Conservation (phyloP, 2,888 invertebrate species). For the Hyposoter dolosus region DNA sequence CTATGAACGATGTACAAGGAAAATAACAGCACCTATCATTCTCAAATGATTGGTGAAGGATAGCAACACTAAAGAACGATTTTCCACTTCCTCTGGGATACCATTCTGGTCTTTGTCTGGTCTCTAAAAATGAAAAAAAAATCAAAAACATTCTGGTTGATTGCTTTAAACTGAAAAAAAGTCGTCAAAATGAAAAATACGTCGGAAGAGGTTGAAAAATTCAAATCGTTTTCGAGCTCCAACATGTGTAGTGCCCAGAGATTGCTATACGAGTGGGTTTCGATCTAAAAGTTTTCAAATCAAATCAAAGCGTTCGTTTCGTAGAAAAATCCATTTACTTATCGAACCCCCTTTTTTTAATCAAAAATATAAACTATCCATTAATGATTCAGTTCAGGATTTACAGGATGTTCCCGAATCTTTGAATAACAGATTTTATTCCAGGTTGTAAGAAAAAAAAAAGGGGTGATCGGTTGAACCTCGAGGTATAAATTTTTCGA, state of each 20-base stretch:
- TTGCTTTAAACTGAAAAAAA: slow-evolving; percentile 52
- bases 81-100: background rate
- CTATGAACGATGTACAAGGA: slow-evolving; percentile 21
- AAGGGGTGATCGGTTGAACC: slow-evolving; percentile 9
- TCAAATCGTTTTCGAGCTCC: background rate
- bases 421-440: background rate
- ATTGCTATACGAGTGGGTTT: background rate
- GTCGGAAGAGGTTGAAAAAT: background rate
- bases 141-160: slow-evolving; percentile 62
- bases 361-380: background rate
- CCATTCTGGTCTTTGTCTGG: background rate
- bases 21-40: slow-evolving; percentile 15
- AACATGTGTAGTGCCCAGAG: background rate
- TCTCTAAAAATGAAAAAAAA: slow-evolving; percentile 10
- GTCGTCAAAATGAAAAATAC: background rate
- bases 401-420: background rate
- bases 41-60: slow-evolving; percentile 15
- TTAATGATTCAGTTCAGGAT: background rate
- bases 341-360: background rate
- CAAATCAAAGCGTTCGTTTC: background rate
- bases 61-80: slow-evolving; percentile 6
- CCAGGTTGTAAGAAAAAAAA: background rate
- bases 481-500: background rate
- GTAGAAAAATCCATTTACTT: background rate
- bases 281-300: background rate